A percentile compares a stretch with the other conserved stretches of the same genome.
These are phyloP conservation scores for Mylabris sibirica DNA, from an alignment of 2,888 invertebrate genomes.

Conservation along the genomic window DNA sequence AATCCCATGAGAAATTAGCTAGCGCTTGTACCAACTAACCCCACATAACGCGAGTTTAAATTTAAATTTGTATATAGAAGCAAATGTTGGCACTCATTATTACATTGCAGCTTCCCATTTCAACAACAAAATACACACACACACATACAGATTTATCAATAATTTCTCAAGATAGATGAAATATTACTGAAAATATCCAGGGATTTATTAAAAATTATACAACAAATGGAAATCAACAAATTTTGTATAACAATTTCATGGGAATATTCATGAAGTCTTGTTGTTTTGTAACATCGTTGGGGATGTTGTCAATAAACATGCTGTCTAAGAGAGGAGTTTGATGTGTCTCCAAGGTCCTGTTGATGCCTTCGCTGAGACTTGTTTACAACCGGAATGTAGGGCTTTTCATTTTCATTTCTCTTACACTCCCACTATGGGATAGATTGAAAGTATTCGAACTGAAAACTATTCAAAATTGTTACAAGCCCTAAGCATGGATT, in stretches of 20 bases:
- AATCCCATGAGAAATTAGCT: conserved; percentile 44
- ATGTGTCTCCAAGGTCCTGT: conserved; percentile 30
- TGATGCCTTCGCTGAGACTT: conserved; percentile 21
- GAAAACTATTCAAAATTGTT: too few relatives aligned
- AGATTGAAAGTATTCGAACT: too few relatives aligned
- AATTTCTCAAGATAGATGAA: conserved; percentile 28
- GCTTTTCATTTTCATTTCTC: conserved; percentile 22
- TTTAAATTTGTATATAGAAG: conserved; percentile 40
- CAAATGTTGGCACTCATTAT: conserved; percentile 39
- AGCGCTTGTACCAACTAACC: conserved; percentile 43
- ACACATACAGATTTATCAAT: conserved; percentile 29
- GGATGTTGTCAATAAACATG: conserved; percentile 23
- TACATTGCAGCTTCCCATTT: conserved; percentile 26
- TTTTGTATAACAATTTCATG: background rate
- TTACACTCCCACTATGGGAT: conserved; percentile 23
- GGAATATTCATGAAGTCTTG: background rate
- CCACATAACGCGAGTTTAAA: conserved; percentile 39
- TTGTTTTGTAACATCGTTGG: background rate
- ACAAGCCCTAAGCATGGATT: too few relatives aligned
- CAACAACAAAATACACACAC: background rate
- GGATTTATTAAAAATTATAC: conserved; percentile 23
- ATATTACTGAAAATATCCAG: background rate
- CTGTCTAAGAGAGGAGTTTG: conserved; percentile 23
- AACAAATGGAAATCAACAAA: conserved; percentile 20
- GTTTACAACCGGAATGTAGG: conserved; percentile 28